Base-by-base conservation (phyloP, 2,113 vertebrate species). In the Rhea pennata region DNA sequence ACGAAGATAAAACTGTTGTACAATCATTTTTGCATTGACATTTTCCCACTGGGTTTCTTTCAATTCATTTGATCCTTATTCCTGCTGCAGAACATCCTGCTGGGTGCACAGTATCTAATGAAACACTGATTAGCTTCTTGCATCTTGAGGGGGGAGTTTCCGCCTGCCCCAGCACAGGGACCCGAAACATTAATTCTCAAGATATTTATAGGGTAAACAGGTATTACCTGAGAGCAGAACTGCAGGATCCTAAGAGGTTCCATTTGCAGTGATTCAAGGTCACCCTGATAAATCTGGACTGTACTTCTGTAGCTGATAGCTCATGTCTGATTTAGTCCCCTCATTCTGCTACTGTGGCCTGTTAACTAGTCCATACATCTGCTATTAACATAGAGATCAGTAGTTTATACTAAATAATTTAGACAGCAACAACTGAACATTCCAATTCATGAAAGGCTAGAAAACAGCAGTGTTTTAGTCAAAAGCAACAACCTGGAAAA, bases 211-310 rank as follows among this genome's bases (percentile, higher is more conserved):
- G 76, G 58, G 85, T 92, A 96, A 96, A 96, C 95, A 96, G 96
- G 95, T 95, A 97, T 95, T 97, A 97, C 96, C 94, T 96, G 95
- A 83, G 84, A 94, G 87, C 40, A 96, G 92, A 95, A 95, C 91
- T 96, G 96, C 95, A 96, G 95, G 96, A 96, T 94, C 90, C 95
- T 93, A 96, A 96, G 95, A 94, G 72, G 96, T 92, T 95, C 95
- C 93, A 90, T 93, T 94, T 95, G 95, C 95, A 96, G 96, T 5
- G n/a, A 97, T 94, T 96, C 96, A 97, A 97, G 96, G 96, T 97
- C 95, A 97, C 92, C 95, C 95, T 96, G 92, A 92, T 95, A 96
- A 96, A 96, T 94, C 92, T 94, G 88, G 90, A 90, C 95, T 96
- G 79, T 84, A 93, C 72, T 95, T 92, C 76, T 97, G 90, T 93